Percentiles rank a stretch among this genome's conserved stretches.
These are phyloP conservation scores for Enteromius viviparus DNA, from an alignment of 2,797 vertebrate genomes.

Conservation along the genomic window DNA sequence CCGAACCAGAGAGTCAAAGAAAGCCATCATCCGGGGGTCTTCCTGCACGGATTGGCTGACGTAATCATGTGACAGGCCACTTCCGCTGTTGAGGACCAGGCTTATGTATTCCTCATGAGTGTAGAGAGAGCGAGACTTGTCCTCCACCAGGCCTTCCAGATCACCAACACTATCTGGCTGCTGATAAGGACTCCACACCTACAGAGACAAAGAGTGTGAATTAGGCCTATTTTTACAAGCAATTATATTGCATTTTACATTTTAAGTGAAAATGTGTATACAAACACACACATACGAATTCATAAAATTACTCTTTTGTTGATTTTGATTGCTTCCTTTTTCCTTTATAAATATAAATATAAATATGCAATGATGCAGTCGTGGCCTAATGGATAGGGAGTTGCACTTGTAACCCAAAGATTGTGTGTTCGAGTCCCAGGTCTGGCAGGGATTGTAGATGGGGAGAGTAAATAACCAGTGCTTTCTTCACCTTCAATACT, in stretches of 20 bases:
- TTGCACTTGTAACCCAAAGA: no score
- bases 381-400: no score
- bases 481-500: no score
- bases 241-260: background rate
- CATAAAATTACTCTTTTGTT: no score
- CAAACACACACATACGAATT: no score
- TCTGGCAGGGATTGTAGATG: no score
- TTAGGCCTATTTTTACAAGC: background rate
- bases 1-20: constrained; percentile 95
- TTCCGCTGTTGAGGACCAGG: constrained; percentile 96
- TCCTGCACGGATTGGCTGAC: constrained; percentile 97
- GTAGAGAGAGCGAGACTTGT: constrained; percentile 94
- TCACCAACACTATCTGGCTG: constrained; percentile 94
- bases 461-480: no score
- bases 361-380: no score
- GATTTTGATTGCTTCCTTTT: no score
- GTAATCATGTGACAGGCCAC: constrained; percentile 95
- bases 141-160: constrained; percentile 91
- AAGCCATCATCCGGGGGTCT: constrained; percentile 99
- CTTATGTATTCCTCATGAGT: constrained; percentile 98
- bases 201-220: background rate
- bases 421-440: no score
- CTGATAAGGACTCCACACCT: constrained; percentile 98
- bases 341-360: no score
- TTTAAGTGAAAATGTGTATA: background rate